These are phyloP conservation scores for Python bivittatus DNA, from an alignment of 2,113 vertebrate species.

Conservation along the genomic window DNA sequence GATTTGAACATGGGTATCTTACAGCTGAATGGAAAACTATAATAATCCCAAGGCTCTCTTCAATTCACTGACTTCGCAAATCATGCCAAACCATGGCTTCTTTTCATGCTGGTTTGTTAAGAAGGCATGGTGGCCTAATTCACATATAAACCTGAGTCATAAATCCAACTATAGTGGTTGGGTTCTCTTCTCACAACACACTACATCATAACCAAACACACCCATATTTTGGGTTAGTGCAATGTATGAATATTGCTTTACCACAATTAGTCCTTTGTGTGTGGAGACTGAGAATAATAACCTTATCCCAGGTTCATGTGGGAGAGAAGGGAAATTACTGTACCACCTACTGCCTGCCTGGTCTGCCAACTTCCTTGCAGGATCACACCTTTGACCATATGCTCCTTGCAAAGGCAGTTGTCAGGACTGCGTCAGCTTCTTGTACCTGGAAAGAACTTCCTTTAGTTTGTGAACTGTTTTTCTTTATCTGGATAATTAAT, in stretches of 20 bases:
- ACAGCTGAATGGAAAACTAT: too few species aligned
- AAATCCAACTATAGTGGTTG: too few species aligned
- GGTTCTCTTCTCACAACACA: too few species aligned
- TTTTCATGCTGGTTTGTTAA: too few species aligned
- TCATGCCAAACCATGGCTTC: too few species aligned
- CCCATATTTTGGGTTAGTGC: neutral
- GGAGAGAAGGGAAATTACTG: neutral
- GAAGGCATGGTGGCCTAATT: too few species aligned
- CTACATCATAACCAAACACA: neutral
- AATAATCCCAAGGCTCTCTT: too few species aligned
- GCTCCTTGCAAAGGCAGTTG: neutral
- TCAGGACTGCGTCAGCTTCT: neutral
- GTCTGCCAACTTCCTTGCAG: neutral
- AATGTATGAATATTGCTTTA: neutral
- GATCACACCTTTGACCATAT: neutral
- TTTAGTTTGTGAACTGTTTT: neutral
- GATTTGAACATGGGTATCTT: too few species aligned
- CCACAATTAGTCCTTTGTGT: neutral
- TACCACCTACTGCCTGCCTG: neutral
- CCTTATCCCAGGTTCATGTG: neutral
- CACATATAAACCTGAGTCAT: too few species aligned
- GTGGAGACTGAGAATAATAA: neutral
- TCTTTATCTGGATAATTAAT: neutral
- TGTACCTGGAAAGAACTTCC: neutral
- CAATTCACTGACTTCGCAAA: too few species aligned